phyloP scores from a whole-genome alignment of 2,888 invertebrate genomes.

The Lycocerus yunnanus region DNA sequence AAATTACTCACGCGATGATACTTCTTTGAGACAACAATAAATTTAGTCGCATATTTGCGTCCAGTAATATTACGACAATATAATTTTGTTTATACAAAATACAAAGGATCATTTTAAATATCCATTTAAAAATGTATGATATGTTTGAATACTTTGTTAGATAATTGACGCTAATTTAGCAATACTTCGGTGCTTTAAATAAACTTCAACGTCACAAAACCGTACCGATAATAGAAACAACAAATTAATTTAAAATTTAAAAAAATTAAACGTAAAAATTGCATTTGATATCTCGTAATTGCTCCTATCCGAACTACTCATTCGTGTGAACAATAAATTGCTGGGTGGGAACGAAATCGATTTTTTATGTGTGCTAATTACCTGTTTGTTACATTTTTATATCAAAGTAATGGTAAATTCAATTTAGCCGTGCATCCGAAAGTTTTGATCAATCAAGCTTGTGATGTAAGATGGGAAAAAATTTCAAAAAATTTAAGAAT shows the following conservation, averaged over 20 bases:
- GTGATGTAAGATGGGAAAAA: not conserved
- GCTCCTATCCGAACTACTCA: not conserved
- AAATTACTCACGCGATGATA: not conserved
- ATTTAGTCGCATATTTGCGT: not conserved
- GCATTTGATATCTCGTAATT: not conserved
- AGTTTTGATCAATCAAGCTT: not conserved
- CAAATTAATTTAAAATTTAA: not conserved
- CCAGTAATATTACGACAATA: not conserved
- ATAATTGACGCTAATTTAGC: not conserved
- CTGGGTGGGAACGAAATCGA: not conserved
- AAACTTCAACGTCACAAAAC: not conserved
- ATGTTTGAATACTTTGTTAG: not conserved
- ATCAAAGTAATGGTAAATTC: not conserved
- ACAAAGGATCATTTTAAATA: not conserved
- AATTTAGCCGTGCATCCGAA: not conserved
- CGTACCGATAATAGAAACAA: not conserved
- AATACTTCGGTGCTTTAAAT: not conserved
- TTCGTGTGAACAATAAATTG: not conserved
- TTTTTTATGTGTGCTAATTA: not conserved
- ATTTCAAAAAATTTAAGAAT: not conserved
- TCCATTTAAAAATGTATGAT: not conserved
- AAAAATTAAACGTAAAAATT: not conserved
- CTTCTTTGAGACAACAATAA: not conserved
- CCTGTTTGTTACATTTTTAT: not conserved
- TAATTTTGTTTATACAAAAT: not conserved